These are phyloP conservation scores for Carapus acus DNA, from an alignment of 2,797 vertebrate genomes.

Conservation along the genomic window DNA sequence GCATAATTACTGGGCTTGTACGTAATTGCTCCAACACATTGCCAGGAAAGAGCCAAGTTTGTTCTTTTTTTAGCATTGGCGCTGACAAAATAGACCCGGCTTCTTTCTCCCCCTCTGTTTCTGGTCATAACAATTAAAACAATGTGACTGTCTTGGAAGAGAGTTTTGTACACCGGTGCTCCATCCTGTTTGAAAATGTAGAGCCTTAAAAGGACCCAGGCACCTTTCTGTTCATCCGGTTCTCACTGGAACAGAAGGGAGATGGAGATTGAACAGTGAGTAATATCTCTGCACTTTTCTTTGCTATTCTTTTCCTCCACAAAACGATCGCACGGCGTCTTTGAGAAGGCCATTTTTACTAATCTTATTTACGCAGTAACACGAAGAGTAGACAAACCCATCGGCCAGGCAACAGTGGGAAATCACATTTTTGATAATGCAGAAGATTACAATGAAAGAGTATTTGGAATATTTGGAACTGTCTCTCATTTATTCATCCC, in stretches of 20 bases:
- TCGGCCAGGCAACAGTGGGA: slow-evolving; percentile 43
- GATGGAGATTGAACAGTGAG: slow-evolving; percentile 60
- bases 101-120: slow-evolving; percentile 48
- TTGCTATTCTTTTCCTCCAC: slow-evolving; percentile 43
- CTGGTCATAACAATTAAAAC: slow-evolving; percentile 71
- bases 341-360: slow-evolving; percentile 40
- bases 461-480: slow-evolving; percentile 6
- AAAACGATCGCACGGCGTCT: slow-evolving; percentile 42
- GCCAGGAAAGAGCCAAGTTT: slow-evolving; percentile 63
- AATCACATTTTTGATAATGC: slow-evolving; percentile 13
- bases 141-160: slow-evolving; percentile 67
- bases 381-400: slow-evolving; percentile 42
- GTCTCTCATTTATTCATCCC: neutral
- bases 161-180: slow-evolving; percentile 57
- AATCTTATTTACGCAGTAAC: slow-evolving; percentile 36
- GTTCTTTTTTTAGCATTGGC: slow-evolving; percentile 66
- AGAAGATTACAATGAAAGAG: slow-evolving; percentile 14
- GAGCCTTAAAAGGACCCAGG: slow-evolving; percentile 57
- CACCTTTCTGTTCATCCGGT: slow-evolving; percentile 48
- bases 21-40: slow-evolving; percentile 73
- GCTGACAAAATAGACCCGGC: slow-evolving; percentile 49
- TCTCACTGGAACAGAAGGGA: slow-evolving; percentile 38
- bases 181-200: slow-evolving; percentile 59
- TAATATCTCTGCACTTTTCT: slow-evolving; percentile 47
- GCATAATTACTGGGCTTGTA: slow-evolving; percentile 75